A percentile compares a stretch with the other conserved stretches of the same genome.
Conservation (phyloP, 1,140 invertebrate genomes). For the Glomeris maerens region DNA sequence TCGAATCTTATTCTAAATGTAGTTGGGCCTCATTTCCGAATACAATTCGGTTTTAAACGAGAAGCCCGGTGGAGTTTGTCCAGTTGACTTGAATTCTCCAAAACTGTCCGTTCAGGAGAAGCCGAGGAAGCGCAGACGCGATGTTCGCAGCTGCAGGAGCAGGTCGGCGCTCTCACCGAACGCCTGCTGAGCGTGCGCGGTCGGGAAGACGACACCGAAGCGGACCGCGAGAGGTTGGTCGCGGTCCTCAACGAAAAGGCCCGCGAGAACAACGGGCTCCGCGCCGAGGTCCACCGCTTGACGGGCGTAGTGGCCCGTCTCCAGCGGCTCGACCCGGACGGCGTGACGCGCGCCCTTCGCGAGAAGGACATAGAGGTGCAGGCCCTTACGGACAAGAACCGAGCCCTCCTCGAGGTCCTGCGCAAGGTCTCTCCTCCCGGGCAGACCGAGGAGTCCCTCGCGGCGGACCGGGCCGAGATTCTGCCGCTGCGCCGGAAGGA, state of each 20-base stretch:
- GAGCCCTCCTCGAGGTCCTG: constrained; percentile 29
- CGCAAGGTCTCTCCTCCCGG: constrained; percentile 20
- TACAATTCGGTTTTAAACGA: constrained; percentile 11
- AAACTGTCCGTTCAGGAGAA: neutral
- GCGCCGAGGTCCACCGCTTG: constrained; percentile 31
- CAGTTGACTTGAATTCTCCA: constrained; percentile 9
- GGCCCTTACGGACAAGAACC: constrained; percentile 31
- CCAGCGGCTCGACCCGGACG: constrained; percentile 27
- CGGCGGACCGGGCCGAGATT: too few species aligned
- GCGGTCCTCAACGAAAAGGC: constrained; percentile 34
- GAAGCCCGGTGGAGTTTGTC: constrained; percentile 12
- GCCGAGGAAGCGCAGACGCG: constrained; percentile 10
- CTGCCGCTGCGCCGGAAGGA: too few species aligned
- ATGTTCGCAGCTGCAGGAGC: constrained; percentile 27
- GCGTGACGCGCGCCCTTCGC: constrained; percentile 24
- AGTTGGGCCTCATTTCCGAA: too few species aligned
- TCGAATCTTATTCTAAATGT: too few species aligned
- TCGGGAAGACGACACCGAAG: constrained; percentile 7
- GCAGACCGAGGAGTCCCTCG: constrained; percentile 20
- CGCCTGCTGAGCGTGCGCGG: constrained; percentile 19
- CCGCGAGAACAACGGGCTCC: constrained; percentile 30
- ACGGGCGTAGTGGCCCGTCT: constrained; percentile 31
- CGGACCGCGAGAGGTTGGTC: constrained; percentile 29
- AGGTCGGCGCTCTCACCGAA: constrained; percentile 18
- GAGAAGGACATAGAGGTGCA: constrained; percentile 37